phyloP scores from a whole-genome alignment of 92 coral and sea anemone species.

The Palythoa grandis region DNA sequence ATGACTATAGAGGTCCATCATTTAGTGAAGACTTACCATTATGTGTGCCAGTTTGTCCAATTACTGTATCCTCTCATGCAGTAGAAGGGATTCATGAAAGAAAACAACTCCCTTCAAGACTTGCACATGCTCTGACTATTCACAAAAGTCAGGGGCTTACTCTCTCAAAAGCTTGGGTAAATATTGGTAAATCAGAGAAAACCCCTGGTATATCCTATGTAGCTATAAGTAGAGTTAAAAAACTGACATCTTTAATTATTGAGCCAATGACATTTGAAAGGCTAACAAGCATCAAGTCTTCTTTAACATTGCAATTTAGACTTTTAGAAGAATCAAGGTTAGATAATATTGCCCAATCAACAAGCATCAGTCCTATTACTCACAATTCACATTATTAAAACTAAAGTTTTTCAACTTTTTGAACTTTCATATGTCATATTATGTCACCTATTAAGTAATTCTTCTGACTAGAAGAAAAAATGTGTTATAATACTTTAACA shows the following conservation, averaged over 20 bases:
- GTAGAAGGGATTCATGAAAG: conserved; percentile 9
- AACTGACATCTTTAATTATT: conserved; percentile 1
- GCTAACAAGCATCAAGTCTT: conserved; percentile 9
- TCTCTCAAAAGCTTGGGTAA: conserved; percentile 9
- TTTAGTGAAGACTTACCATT: conserved; percentile 1
- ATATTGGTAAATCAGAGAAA: conserved; percentile 4
- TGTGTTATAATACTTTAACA: neutral
- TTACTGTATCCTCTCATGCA: conserved; percentile 3
- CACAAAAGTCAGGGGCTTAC: conserved; percentile 5
- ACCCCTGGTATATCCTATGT: conserved; percentile 7
- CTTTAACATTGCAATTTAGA: conserved; percentile 14
- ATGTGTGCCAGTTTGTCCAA: conserved; percentile 10
- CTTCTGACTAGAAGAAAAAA: conserved; percentile 6
- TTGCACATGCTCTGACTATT: conserved; percentile 5
- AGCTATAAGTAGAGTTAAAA: conserved; percentile 4
- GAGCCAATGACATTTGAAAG: conserved; percentile 7
- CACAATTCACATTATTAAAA: conserved; percentile 6
- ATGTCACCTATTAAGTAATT: conserved; percentile 11
- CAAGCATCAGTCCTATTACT: conserved; percentile 10
- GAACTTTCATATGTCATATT: conserved; percentile 7
- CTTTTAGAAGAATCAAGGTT: conserved; percentile 11
- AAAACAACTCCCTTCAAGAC: neutral
- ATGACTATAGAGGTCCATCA: conserved; percentile 9
- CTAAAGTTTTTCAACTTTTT: conserved; percentile 10
- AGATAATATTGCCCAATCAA: conserved; percentile 5